Evolutionary conservation across 2,888 invertebrate species (phyloP), one percentile per base, ranked within the genome.

Genomic region (Heliothis peltigera): DNA sequence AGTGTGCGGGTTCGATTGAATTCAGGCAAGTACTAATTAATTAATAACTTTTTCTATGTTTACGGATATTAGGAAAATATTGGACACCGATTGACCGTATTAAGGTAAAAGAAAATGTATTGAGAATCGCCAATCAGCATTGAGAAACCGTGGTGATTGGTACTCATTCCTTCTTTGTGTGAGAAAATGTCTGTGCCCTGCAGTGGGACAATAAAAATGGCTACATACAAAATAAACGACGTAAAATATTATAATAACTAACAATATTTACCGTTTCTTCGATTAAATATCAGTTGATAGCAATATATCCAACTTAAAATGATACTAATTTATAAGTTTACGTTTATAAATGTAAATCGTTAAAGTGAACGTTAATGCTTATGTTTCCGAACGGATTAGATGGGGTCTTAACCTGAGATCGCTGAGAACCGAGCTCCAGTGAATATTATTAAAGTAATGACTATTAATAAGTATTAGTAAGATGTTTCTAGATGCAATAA

Each of bases 391-490:
- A 55, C n/a, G 56, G 54, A 59, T 65, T 73, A 53, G 46, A 12
- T 4, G 48, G 51, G 59, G 56, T 74, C 52, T 43, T 66, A 53
- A 72, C 74, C 78, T 21, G 15, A 3, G 32, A 21, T 56, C 18
- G 4, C n/a, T 57, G 43, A 53, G 66, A 49, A 55, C 15, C 43
- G 18, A 12, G 2, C 19, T 49, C 39, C 25, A 28, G 56, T 65
- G 53, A 65, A 77, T 77, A 58, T 71, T 63, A 56, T 18, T 53
- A 7, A 4, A 28, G 6, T 21, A 39, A 28, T 25, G n/a, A 1
- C 51, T 18, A 59, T 75, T 75, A 69, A 59, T 69, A 44, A 53
- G 43, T 22, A 32, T 69, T 69, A 75, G 42, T 48, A 21, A 42
- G 74, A 53, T 8, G 7, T 73, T 47, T 47, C 74, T 66, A 35